These are phyloP conservation scores for Lepisosteus osseus DNA, from an alignment of 2,113 vertebrate genomes.

Conservation along the genomic window DNA sequence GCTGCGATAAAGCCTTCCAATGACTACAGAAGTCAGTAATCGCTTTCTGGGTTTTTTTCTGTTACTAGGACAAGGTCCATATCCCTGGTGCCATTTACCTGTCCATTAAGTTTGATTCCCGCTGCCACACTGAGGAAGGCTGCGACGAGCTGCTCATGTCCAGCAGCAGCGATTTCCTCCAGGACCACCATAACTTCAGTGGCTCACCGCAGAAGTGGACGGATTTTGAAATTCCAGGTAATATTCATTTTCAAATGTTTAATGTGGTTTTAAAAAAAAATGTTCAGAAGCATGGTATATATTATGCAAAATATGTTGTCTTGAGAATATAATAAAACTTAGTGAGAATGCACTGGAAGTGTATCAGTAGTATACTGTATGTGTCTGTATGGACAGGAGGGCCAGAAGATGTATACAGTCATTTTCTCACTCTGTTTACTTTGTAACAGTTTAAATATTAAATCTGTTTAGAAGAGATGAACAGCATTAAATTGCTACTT, in stretches of 20 bases:
- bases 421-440: no score
- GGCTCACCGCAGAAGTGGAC: slow-evolving; percentile 92
- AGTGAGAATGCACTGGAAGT: no score
- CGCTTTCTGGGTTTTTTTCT: not conserved
- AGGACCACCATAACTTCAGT: slow-evolving; percentile 90
- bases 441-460: no score
- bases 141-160: slow-evolving; percentile 92
- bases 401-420: no score
- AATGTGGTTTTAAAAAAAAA: no score
- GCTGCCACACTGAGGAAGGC: slow-evolving; percentile 91
- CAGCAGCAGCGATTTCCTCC: slow-evolving; percentile 88
- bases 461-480: no score
- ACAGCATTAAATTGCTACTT: no score
- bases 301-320: no score
- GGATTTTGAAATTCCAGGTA: slow-evolving; percentile 93
- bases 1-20: not conserved
- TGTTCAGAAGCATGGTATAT: no score
- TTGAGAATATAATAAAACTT: no score
- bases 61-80: slow-evolving; percentile 87
- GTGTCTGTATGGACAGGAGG: no score
- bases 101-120: slow-evolving; percentile 89
- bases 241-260: not conserved
- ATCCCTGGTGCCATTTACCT: slow-evolving; percentile 97
- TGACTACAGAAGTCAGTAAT: not conserved
- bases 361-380: no score